Evolutionary conservation across 2,113 vertebrate species (phyloP).

Genomic region (Sorex araneus): DNA sequence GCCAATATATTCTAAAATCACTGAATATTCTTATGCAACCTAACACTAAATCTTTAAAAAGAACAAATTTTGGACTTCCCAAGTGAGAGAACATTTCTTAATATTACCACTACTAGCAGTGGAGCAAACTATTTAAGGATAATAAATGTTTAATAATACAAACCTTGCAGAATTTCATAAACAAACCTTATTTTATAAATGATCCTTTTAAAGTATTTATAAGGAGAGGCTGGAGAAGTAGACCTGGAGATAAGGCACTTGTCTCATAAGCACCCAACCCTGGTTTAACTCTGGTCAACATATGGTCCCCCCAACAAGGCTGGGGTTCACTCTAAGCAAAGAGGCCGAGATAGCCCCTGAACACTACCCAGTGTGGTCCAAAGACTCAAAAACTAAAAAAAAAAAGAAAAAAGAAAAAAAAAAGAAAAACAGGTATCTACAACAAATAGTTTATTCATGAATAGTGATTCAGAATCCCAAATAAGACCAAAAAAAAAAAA

Average conservation of each 20-base stretch:
- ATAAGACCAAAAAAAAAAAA: slow-evolving; percentile 29
- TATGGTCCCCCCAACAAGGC: too few relatives aligned
- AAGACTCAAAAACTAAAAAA: not conserved
- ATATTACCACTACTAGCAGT: slow-evolving; percentile 14
- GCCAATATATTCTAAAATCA: slow-evolving; percentile 31
- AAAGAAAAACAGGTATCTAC: not conserved
- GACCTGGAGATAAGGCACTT: too few relatives aligned
- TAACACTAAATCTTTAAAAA: slow-evolving; percentile 11
- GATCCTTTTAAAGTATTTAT: not conserved
- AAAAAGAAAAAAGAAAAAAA: too few relatives aligned
- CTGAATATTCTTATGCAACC: not conserved
- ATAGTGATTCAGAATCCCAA: slow-evolving; percentile 53
- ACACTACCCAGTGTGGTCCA: too few relatives aligned
- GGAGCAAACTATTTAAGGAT: slow-evolving; percentile 45
- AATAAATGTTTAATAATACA: slow-evolving; percentile 53
- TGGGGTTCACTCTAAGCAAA: too few relatives aligned
- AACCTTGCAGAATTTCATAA: slow-evolving; percentile 48
- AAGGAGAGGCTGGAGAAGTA: too few relatives aligned
- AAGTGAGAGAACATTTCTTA: slow-evolving; percentile 60
- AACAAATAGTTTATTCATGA: slow-evolving; percentile 20
- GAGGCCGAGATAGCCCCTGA: too few relatives aligned
- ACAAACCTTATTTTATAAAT: slow-evolving; percentile 60
- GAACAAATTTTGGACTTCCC: not conserved
- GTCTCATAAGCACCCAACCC: too few relatives aligned
- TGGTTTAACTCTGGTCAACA: too few relatives aligned